A percentile compares a stretch with the other conserved stretches of the same genome.
Conservation (phyloP, 2,888 invertebrate species). For the Agonum fuliginosum region DNA sequence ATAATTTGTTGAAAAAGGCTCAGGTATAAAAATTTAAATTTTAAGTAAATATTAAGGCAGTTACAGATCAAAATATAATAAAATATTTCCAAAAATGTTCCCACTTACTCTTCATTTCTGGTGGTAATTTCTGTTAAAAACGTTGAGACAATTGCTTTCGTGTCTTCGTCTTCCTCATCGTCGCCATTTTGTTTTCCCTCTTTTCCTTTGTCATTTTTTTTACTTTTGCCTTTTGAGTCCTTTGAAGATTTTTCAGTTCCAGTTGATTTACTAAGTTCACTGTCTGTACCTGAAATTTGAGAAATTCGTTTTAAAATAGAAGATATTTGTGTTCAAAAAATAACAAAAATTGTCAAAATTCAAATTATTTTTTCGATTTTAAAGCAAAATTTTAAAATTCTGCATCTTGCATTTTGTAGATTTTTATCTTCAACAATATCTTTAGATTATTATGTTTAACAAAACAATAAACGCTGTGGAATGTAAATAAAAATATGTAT, state of each 20-base stretch:
- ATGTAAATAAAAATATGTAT: too few relatives aligned
- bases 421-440: too few relatives aligned
- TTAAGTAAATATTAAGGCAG: not conserved
- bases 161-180: conserved; percentile 79
- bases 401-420: too few relatives aligned
- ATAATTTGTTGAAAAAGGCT: too few relatives aligned
- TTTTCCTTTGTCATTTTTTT: conserved; percentile 79
- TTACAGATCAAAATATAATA: conserved; percentile 23
- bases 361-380: too few relatives aligned
- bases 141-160: conserved; percentile 81
- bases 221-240: conserved; percentile 85
- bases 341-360: too few relatives aligned
- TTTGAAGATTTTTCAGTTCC: conserved; percentile 83
- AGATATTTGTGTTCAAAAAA: too few relatives aligned
- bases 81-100: conserved; percentile 6
- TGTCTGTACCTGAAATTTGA: conserved; percentile 79
- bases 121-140: conserved; percentile 84
- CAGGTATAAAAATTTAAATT: too few relatives aligned
- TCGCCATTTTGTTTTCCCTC: conserved; percentile 71
- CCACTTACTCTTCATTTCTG: conserved; percentile 82
- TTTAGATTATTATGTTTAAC: too few relatives aligned
- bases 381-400: too few relatives aligned
- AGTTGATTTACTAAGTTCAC: conserved; percentile 87
- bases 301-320: too few relatives aligned
- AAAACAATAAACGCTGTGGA: too few relatives aligned